Base-by-base conservation (phyloP, 2,888 invertebrate species). In the Hydropsyche betteni region DNA sequence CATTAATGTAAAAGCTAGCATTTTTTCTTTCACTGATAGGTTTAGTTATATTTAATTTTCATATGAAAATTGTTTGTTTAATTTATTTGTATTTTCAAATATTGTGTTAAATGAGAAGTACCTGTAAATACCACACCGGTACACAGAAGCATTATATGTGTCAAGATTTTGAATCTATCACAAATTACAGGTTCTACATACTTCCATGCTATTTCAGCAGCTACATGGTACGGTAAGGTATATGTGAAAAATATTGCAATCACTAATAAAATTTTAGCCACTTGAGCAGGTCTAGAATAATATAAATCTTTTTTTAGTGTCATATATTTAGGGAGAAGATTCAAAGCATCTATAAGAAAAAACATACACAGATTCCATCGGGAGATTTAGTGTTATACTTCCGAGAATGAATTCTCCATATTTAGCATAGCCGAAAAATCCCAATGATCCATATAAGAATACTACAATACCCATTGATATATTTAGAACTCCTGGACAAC, bases 141-240 rank as follows among this genome's bases (percentile, higher is more conserved):
- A 7, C 86, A 86, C 79, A 87, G 82, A 82, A 88, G 86, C 36
- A 83, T 74, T 5, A 81, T 81, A 78, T 88, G 86, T 0, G 85
- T 85, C 1, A 83, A 68, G 74, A 84, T 85, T 78, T 87, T 86
- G 55, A 85, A 83, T 71, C 81, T 83, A 78, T 84, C 83, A 5
- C 84, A 77, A 5, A 87, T 83, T 68, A 82, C 80, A 12, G 82
- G 84, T 76, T 89, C 86, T 0, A 94, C 86, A 81, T 90, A 90
- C n/a, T 92, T 91, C 94, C 96, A 97, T 24, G 97, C 91, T 74
- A 98, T 95, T 78, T 95, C 94, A 85, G 95, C 91, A 0, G 98
- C 96, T 3, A 99, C 97, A 84, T 95, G 98, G 83, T 96, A 95
- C 85, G 98, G 98, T 0, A 99, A 89, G 36, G 94, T 94, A 84